Evolutionary conservation across 2,113 vertebrate species (phyloP), one percentile per base, ranked within the genome.

Genomic region (Rhineura floridana): DNA sequence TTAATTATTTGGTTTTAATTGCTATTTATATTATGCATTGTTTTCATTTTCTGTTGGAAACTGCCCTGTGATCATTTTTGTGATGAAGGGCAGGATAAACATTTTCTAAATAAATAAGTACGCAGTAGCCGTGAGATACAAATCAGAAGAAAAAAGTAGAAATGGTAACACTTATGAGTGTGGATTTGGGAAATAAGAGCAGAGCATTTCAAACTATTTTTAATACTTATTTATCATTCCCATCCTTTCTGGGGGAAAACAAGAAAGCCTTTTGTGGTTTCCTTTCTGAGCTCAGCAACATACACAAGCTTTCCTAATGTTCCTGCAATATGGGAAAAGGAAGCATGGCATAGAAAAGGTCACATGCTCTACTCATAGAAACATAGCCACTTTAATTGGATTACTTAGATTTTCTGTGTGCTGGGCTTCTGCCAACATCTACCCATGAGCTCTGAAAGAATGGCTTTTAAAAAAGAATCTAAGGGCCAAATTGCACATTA

Each of bases 361-460:
- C 69, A 90, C 44, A 50, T 88, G 50, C 85, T 46, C 89, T 90
- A 90, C 86, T 90, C 82, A 81, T 62, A 72, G 33, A 86, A 85
- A 85, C 84, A 70, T 63, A 84, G 75, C 86, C 78, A 91, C 39
- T 7, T 85, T 84, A 72, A 90, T 85, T 52, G 67, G 42, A 92
- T 91, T 92, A 73, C n/a, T 83, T 91, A 59, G 25, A 84, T 81
- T 87, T n/a, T 85, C 67, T 67, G 65, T 67, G 28, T 30, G 7
- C 30, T 67, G 65, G 65, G 25, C 65, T 33, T 67, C 3, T 67
- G 8, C 30, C 65, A 67, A 62, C 59, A 62, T 62, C 23, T 62
- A 19, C 65, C 67, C 67, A n/a, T 33, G n/a, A 70, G 15, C 13
- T 70, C 67, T 36, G 67, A 70, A 70, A 36, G 10, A 12, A 70